Conservation (phyloP, 2,888 invertebrate genomes). For the Athripsodes cinereus region DNA sequence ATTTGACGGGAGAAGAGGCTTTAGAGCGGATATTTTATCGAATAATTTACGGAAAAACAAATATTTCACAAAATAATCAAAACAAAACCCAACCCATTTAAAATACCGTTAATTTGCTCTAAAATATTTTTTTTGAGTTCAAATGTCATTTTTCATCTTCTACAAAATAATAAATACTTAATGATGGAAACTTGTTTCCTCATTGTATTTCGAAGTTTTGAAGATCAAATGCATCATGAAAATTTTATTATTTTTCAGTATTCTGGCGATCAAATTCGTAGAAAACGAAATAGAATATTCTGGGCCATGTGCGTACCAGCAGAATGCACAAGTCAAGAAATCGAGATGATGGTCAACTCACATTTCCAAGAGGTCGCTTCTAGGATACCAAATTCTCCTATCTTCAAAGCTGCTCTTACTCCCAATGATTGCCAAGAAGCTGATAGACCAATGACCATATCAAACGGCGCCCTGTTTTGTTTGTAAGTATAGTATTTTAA, state of each 20-base stretch:
- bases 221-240: too few species aligned
- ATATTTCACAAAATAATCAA: too few species aligned
- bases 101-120: too few species aligned
- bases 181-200: too few species aligned
- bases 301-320: constrained; percentile 54
- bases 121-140: too few species aligned
- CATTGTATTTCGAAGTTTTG: too few species aligned
- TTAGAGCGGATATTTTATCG: too few species aligned
- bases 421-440: constrained; percentile 32
- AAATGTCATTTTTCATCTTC: too few species aligned
- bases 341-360: constrained; percentile 24
- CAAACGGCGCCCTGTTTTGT: constrained; percentile 34
- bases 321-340: constrained; percentile 37
- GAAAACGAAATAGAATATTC: constrained; percentile 41
- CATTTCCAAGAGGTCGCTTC: constrained; percentile 3
- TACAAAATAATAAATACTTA: too few species aligned
- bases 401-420: constrained; percentile 28
- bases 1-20: too few species aligned
- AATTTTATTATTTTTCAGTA: constrained; percentile 19
- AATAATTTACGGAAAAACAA: too few species aligned
- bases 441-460: constrained; percentile 30
- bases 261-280: constrained; percentile 33
- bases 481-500: constrained; percentile 32
- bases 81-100: too few species aligned
- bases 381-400: neutral